Conservation (phyloP, 2,113 vertebrate species). For the Passerina amoena region DNA sequence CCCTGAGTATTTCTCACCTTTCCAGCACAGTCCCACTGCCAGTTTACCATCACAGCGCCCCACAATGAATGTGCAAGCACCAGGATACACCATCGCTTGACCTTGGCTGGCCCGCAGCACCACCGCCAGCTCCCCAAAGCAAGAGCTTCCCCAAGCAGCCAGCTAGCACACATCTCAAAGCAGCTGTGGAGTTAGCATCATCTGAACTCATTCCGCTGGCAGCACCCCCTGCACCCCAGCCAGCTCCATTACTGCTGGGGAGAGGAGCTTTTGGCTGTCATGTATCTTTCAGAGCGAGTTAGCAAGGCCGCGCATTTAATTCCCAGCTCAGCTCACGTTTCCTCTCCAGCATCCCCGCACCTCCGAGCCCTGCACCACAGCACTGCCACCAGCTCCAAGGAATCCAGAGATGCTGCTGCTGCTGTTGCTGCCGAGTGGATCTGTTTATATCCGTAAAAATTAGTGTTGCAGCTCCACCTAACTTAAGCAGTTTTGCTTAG, state of each 20-base stretch:
- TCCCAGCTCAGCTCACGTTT: neutral
- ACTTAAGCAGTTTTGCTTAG: slow-evolving; percentile 54
- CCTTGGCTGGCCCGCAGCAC: neutral
- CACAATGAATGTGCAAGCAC: neutral
- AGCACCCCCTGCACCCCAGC: neutral
- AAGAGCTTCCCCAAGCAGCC: neutral
- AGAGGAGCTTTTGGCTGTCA: slow-evolving; percentile 20
- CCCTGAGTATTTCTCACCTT: neutral
- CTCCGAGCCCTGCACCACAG: neutral
- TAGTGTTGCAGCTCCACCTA: slow-evolving; percentile 71
- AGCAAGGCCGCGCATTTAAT: neutral
- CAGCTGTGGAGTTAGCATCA: neutral
- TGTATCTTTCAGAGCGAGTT: slow-evolving; percentile 25
- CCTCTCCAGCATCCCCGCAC: neutral
- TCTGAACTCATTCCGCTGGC: neutral
- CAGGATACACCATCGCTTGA: accelerated
- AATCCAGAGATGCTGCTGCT: neutral
- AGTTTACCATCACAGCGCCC: neutral
- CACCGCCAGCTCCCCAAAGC: neutral
- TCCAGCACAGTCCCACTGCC: neutral
- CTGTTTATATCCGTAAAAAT: slow-evolving; percentile 61
- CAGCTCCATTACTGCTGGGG: neutral
- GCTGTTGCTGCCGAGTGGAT: neutral
- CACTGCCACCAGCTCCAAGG: neutral
- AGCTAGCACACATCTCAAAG: neutral